phyloP scores from a whole-genome alignment of 2,797 vertebrate genomes.

The Oryzias sinensis region DNA sequence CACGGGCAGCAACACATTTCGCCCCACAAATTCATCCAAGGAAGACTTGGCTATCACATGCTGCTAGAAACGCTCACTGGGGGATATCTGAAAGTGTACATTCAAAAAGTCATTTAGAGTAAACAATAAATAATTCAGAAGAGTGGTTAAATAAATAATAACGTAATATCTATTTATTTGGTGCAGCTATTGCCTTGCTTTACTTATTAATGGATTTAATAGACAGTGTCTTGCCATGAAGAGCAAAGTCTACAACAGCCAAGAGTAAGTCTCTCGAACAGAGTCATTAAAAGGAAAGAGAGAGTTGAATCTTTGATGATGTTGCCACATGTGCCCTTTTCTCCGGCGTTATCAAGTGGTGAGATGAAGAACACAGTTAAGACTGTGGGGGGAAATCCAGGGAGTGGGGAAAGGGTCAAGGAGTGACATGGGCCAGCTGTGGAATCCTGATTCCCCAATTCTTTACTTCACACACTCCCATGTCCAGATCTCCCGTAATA shows the following conservation, averaged over 20 bases:
- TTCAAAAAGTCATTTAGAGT: conserved; percentile 76
- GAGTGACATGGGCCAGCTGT: conserved; percentile 79
- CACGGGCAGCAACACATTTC: conserved; percentile 41
- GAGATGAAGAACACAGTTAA: conserved; percentile 57
- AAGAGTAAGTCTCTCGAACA: conserved; percentile 53
- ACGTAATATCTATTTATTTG: conserved; percentile 78
- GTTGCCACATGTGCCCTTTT: conserved; percentile 43
- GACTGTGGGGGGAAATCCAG: conserved; percentile 49
- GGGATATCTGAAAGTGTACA: conserved; percentile 71
- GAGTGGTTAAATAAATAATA: conserved; percentile 78
- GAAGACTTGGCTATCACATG: conserved; percentile 62
- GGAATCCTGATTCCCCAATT: conserved; percentile 63
- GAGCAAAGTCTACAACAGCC: conserved; percentile 52
- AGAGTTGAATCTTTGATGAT: conserved; percentile 53
- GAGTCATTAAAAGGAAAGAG: conserved; percentile 45
- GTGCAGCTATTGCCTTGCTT: conserved; percentile 74
- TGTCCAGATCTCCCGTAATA: conserved; percentile 66
- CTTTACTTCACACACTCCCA: conserved; percentile 41
- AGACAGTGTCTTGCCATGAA: conserved; percentile 66
- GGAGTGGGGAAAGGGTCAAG: conserved; percentile 54
- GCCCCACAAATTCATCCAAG: conserved; percentile 60
- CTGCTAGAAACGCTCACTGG: conserved; percentile 56
- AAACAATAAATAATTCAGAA: conserved; percentile 80
- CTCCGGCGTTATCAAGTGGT: conserved; percentile 43
- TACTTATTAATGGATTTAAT: conserved; percentile 77